phyloP scores from a whole-genome alignment of 1,140 invertebrate species.

The Sesamia nonagrioides region DNA sequence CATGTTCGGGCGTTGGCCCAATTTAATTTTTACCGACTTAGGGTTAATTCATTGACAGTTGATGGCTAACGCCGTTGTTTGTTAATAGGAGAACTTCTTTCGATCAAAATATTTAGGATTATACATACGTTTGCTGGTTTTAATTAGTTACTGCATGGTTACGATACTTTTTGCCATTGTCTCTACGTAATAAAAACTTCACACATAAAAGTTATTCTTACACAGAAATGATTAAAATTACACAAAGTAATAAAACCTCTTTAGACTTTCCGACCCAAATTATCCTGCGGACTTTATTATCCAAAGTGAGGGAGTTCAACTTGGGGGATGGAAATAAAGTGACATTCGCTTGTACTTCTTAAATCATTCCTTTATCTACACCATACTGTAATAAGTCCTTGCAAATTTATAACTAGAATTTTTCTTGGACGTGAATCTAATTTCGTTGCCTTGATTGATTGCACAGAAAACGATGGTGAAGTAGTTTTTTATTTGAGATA shows the following conservation, averaged over 20 bases:
- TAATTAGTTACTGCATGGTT: neutral
- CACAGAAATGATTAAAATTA: neutral
- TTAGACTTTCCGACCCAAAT: conserved; percentile 4
- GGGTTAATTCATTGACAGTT: neutral
- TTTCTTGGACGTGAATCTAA: neutral
- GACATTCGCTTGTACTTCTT: conserved; percentile 3
- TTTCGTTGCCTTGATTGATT: neutral
- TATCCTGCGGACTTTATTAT: conserved; percentile 26
- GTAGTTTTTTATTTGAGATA: conserved; percentile 13
- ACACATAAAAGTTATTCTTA: neutral
- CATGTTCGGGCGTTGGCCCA: neutral
- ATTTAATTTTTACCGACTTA: neutral
- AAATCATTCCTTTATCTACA: conserved; percentile 44
- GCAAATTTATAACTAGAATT: neutral
- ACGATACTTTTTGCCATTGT: neutral
- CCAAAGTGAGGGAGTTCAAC: conserved; percentile 6
- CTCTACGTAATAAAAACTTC: no score
- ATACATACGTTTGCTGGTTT: neutral
- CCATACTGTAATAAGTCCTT: neutral
- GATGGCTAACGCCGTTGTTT: neutral
- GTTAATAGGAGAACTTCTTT: neutral
- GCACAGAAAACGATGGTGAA: neutral
- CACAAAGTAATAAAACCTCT: neutral
- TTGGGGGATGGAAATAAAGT: conserved; percentile 6
- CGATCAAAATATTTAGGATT: no score